Conservation (phyloP, 2,888 invertebrate genomes). For the Ophioninae sp. region DNA sequence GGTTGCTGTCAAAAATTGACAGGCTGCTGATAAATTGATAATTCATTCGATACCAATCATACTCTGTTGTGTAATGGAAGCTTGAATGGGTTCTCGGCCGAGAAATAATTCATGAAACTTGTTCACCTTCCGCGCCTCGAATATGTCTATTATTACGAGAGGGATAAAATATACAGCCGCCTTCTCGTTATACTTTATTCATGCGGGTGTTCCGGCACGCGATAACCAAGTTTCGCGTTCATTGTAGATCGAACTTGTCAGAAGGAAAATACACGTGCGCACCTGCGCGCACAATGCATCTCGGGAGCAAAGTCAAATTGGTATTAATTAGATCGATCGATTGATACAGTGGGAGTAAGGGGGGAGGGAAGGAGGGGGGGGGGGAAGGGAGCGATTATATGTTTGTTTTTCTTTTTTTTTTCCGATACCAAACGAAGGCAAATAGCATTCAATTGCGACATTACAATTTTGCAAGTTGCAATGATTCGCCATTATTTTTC, state of each 20-base stretch:
- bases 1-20: neutral
- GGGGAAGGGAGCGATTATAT: neutral
- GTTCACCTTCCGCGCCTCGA: constrained; percentile 46
- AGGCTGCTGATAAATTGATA: neutral
- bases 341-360: too few relatives aligned
- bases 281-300: neutral
- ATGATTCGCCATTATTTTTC: neutral
- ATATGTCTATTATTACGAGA: constrained; percentile 23
- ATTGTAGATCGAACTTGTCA: neutral
- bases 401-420: neutral
- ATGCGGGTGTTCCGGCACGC: constrained; percentile 11
- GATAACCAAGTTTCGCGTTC: constrained; percentile 5
- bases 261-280: neutral
- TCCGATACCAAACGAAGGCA: neutral
- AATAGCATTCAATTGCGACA: neutral
- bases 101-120: constrained; percentile 54
- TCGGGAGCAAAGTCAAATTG: constrained; percentile 7
- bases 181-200: neutral
- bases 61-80: constrained; percentile 16
- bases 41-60: neutral
- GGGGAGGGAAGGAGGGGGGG: too few relatives aligned
- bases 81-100: constrained; percentile 38
- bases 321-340: constrained; percentile 13
- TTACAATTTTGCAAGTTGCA: neutral
- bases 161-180: neutral